Conservation (phyloP, 2,888 invertebrate species). For the Bellardia pandia region DNA sequence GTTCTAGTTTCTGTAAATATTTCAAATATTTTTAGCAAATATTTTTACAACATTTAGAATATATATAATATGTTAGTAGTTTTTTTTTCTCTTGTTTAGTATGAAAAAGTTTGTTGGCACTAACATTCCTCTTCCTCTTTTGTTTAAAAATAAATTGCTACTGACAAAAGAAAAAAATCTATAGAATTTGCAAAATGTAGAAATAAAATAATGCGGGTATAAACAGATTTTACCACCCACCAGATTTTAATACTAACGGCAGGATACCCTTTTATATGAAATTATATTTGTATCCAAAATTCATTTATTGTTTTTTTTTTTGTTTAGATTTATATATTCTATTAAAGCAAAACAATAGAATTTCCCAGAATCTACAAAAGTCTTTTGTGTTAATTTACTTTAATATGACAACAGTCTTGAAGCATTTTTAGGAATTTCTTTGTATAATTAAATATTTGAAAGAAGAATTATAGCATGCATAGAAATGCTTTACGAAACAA, state of each 20-base stretch:
- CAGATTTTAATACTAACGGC: neutral
- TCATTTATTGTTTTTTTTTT: neutral
- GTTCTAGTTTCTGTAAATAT: neutral
- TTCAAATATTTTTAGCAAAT: neutral
- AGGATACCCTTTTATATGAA: neutral
- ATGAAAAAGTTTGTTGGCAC: neutral
- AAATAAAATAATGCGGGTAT: neutral
- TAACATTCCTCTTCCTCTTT: constrained; percentile 4
- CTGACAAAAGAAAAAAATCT: neutral
- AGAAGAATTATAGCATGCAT: neutral
- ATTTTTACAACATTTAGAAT: neutral
- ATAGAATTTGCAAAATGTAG: neutral
- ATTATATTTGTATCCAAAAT: neutral
- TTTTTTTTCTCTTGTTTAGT: neutral
- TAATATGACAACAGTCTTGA: constrained; percentile 4
- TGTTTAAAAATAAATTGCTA: neutral
- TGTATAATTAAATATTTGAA: neutral
- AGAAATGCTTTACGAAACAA: neutral
- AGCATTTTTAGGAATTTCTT: constrained; percentile 4
- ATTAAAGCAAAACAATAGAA: constrained; percentile 9
- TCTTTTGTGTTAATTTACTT: constrained; percentile 22
- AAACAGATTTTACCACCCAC: neutral
- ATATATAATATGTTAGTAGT: no score
- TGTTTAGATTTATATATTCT: neutral
- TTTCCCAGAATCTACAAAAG: neutral